phyloP scores from a whole-genome alignment of 1,140 invertebrate species.

The Listronotus oregonensis region DNA sequence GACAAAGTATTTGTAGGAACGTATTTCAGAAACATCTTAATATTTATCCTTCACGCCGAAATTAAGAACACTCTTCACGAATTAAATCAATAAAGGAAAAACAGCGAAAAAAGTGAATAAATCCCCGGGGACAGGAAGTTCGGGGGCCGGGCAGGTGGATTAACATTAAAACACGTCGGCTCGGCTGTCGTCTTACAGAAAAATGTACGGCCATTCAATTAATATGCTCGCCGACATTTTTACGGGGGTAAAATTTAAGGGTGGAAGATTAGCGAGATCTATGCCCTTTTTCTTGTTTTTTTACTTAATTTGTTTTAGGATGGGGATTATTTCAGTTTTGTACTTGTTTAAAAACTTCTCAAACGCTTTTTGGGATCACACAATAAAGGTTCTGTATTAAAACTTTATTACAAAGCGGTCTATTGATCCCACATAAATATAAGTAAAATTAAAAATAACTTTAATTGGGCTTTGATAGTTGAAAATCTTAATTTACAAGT shows the following conservation, averaged over 20 bases:
- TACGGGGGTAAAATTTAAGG: constrained; percentile 34
- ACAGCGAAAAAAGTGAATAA: constrained; percentile 30
- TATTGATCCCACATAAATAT: too few species aligned
- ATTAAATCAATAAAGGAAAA: constrained; percentile 33
- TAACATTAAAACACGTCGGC: constrained; percentile 38
- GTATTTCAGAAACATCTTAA: too few species aligned
- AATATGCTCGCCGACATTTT: constrained; percentile 37
- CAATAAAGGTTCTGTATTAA: too few species aligned
- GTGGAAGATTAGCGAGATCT: constrained; percentile 24
- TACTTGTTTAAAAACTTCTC: too few species aligned
- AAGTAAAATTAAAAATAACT: too few species aligned
- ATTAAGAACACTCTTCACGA: constrained; percentile 1
- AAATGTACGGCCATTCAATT: constrained; percentile 38
- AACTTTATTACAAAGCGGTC: too few species aligned
- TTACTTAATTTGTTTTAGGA: constrained; percentile 26
- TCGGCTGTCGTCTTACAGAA: constrained; percentile 37
- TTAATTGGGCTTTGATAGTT: too few species aligned
- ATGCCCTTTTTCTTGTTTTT: constrained; percentile 26
- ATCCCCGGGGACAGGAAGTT: constrained; percentile 14
- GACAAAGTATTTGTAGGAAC: too few species aligned
- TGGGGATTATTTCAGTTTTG: constrained; percentile 15
- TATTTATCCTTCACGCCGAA: too few species aligned
- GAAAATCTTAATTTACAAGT: too few species aligned
- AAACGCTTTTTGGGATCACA: too few species aligned
- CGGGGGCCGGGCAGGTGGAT: constrained; percentile 27